Conservation (phyloP, 2,888 invertebrate genomes). For the Julus scandinavius region DNA sequence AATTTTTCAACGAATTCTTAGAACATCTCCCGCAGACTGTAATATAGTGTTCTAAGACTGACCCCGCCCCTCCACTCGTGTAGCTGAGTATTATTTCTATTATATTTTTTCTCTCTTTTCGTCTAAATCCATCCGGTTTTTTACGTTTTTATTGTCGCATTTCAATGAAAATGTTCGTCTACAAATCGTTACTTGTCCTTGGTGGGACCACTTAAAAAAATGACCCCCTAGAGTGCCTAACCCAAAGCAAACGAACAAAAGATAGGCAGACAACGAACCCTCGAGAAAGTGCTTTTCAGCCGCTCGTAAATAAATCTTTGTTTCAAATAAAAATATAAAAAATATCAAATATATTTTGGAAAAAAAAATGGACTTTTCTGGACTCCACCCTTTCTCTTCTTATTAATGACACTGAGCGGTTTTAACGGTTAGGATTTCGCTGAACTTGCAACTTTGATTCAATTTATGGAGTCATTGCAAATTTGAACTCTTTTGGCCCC, state of each 20-base stretch:
- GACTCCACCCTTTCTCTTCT: constrained; percentile 17
- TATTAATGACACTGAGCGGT: background rate
- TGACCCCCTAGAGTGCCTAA: constrained; percentile 17
- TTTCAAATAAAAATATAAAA: constrained; percentile 21
- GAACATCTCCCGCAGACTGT: too few relatives aligned
- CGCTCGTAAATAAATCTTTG: constrained; percentile 34
- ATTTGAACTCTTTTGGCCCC: too few relatives aligned
- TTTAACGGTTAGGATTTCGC: constrained; percentile 12
- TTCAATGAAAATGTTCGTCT: background rate
- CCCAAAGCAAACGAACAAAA: background rate
- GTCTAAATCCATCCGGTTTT: constrained; percentile 26
- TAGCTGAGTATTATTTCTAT: background rate
- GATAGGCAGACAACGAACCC: constrained; percentile 28
- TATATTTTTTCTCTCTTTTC: background rate
- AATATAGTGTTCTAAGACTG: background rate
- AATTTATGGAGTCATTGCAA: too few relatives aligned
- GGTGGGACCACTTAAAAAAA: constrained; percentile 16
- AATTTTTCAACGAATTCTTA: too few relatives aligned
- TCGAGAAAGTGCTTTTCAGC: background rate
- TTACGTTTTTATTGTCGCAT: constrained; percentile 29
- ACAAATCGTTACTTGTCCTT: constrained; percentile 10
- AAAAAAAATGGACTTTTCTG: background rate
- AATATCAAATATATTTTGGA: constrained; percentile 7
- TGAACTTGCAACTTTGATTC: background rate
- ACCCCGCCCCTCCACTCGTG: background rate